These are phyloP conservation scores for Ceyx margarethae DNA, from an alignment of 2,113 vertebrate species.

Conservation along the genomic window DNA sequence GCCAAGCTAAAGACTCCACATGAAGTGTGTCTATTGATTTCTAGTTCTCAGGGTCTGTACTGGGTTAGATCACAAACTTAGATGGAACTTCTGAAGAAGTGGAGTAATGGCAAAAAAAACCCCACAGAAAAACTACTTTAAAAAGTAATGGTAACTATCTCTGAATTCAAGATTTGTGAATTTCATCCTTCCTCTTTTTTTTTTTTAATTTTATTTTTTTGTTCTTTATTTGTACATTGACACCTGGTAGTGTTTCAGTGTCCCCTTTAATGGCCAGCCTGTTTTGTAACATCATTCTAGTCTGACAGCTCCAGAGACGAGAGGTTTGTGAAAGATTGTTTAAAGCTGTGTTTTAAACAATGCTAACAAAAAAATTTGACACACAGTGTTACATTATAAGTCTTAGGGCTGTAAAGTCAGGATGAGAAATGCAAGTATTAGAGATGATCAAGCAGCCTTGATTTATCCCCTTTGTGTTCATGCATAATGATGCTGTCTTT, in stretches of 20 bases:
- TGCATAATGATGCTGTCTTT: neutral
- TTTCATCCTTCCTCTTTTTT: neutral
- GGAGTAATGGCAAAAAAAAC: neutral
- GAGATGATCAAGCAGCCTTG: neutral
- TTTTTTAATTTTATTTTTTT: too few species aligned
- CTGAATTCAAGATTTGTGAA: neutral
- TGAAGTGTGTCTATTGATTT: neutral
- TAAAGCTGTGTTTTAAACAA: neutral
- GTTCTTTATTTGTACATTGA: neutral
- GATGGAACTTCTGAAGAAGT: neutral
- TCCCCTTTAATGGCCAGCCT: neutral
- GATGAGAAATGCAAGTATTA: neutral
- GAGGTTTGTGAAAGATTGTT: neutral
- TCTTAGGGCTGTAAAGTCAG: neutral
- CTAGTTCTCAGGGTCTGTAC: neutral
- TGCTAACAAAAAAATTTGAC: neutral
- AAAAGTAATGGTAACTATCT: neutral
- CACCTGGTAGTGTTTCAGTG: neutral
- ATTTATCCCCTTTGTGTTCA: neutral
- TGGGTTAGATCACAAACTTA: neutral
- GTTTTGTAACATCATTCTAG: neutral
- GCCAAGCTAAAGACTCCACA: neutral
- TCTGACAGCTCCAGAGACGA: neutral
- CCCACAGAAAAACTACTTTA: neutral
- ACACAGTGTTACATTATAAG: neutral